Percentiles rank a stretch among this genome's conserved stretches.
Evolutionary conservation across 2,113 vertebrate genomes (phyloP).

Genomic region (Nannobrachium achirus): DNA sequence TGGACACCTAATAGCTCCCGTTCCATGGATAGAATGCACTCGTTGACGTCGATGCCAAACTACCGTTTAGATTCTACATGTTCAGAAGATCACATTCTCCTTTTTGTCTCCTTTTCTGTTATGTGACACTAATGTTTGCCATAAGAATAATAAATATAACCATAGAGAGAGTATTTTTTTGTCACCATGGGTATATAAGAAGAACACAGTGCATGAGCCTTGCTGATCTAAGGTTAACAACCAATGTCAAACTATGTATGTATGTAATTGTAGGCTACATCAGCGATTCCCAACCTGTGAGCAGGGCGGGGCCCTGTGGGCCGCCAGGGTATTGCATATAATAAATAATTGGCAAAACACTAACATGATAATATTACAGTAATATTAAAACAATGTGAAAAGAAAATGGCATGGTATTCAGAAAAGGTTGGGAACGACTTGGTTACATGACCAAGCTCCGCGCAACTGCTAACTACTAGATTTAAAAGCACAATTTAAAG

Average conservation of each 20-base stretch:
- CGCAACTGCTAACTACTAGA: constrained; percentile 19
- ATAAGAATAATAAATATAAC: constrained; percentile 37
- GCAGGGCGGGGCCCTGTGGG: no score
- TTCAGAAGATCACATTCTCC: constrained; percentile 13
- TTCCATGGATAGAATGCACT: constrained; percentile 17
- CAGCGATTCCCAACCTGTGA: no score
- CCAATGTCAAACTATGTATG: constrained; percentile 33
- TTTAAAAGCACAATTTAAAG: constrained; percentile 53
- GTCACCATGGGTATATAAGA: constrained; percentile 31
- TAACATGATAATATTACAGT: no score
- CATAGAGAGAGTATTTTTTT: constrained; percentile 6
- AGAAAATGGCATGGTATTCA: no score
- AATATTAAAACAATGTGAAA: no score
- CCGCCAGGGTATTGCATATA: no score
- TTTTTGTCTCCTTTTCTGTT: constrained; percentile 28
- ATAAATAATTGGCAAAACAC: no score
- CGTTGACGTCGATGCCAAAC: constrained; percentile 56
- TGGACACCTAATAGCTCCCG: no score
- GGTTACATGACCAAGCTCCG: constrained; percentile 9
- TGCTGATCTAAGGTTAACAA: constrained; percentile 45
- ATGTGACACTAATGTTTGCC: constrained; percentile 26
- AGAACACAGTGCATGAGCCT: constrained; percentile 56
- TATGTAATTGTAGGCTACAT: not conserved
- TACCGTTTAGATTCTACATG: constrained; percentile 58
- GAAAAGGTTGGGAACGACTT: no score